phyloP scores from a whole-genome alignment of 2,797 vertebrate genomes.

The Gila robusta region DNA sequence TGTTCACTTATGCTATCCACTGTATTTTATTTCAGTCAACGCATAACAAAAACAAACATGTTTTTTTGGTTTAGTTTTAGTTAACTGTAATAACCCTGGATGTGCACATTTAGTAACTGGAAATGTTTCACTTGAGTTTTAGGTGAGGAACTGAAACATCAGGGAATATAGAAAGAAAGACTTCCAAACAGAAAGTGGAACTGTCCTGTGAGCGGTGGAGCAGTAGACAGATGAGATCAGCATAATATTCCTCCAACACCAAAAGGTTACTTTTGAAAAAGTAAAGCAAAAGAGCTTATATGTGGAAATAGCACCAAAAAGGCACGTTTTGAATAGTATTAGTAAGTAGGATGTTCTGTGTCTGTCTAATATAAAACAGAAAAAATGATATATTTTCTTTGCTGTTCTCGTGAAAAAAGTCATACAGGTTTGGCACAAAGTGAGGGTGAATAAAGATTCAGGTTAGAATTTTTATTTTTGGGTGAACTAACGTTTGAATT shows the following conservation, averaged over 20 bases:
- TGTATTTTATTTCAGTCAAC: no score
- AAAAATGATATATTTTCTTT: background rate
- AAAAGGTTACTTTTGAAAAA: constrained; percentile 1
- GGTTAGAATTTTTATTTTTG: background rate
- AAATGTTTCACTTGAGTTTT: background rate
- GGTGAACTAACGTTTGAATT: background rate
- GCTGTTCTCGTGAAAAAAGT: background rate
- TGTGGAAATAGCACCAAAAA: background rate
- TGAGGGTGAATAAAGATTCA: background rate
- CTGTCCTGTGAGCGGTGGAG: constrained; percentile 19
- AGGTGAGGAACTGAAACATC: constrained; percentile 24
- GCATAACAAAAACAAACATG: no score
- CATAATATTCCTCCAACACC: background rate
- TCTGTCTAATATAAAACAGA: background rate
- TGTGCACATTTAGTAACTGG: background rate
- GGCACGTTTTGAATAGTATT: background rate
- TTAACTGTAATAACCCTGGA: background rate
- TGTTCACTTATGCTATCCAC: no score
- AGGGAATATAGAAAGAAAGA: background rate
- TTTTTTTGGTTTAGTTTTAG: background rate
- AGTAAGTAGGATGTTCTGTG: background rate
- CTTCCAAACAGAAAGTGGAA: background rate
- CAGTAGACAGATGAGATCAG: constrained; percentile 14
- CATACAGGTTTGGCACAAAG: background rate
- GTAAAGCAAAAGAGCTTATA: background rate